Conservation (phyloP, 2,888 invertebrate genomes). For the Diarsia rubi region DNA sequence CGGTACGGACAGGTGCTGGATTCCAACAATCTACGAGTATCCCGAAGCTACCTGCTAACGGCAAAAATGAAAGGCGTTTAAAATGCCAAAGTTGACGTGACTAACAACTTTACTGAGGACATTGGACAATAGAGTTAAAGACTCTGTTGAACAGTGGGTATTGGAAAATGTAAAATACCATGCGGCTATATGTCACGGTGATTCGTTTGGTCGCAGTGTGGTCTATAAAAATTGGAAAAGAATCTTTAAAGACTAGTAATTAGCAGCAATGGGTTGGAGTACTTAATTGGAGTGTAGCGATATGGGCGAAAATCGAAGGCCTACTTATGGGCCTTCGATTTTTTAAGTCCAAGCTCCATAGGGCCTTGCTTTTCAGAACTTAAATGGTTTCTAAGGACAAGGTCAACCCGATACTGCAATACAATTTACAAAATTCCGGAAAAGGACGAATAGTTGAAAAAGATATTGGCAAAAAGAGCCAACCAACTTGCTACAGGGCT, state of each 20-base stretch:
- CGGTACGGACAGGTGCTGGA: constrained; percentile 71
- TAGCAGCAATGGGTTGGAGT: neutral
- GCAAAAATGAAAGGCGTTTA: constrained; percentile 68
- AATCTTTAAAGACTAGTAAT: neutral
- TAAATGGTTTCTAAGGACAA: neutral
- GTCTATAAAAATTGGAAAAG: neutral
- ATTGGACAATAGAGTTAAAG: constrained; percentile 38
- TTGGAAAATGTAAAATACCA: constrained; percentile 18
- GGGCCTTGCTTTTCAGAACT: neutral
- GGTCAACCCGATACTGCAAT: neutral
- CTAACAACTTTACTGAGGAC: constrained; percentile 37
- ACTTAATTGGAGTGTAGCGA: neutral
- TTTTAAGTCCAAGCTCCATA: neutral
- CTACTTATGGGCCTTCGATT: too few species aligned
- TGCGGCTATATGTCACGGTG: neutral
- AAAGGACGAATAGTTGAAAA: neutral
- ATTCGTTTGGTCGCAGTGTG: neutral
- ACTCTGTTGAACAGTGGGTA: neutral
- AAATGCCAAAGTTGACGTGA: constrained; percentile 63
- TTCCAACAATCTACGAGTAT: constrained; percentile 52
- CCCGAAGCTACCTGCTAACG: constrained; percentile 53
- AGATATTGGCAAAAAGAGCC: too few species aligned
- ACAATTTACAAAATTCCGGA: too few species aligned
- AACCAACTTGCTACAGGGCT: neutral
- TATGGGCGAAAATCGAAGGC: neutral